A percentile compares a stretch with the other conserved stretches of the same genome.
Evolutionary conservation across 2,797 vertebrate species (phyloP).

Genomic region (Arctocebus calabarensis): DNA sequence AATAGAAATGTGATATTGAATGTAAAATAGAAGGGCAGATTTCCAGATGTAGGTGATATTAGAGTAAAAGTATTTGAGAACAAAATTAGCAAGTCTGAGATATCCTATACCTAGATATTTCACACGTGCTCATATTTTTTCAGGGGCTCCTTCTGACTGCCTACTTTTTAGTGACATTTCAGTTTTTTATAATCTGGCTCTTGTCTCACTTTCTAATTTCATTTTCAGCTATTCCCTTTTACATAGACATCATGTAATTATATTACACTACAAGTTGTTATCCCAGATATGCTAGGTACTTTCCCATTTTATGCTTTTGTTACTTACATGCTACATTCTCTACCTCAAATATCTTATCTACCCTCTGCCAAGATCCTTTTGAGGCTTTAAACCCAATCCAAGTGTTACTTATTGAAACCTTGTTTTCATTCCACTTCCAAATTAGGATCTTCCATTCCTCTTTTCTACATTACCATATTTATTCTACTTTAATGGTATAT

Average conservation of each 20-base stretch:
- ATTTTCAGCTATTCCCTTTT: not conserved
- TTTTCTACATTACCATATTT: not conserved
- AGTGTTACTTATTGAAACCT: not conserved
- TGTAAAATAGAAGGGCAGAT: not conserved
- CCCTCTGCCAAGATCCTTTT: not conserved
- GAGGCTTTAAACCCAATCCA: not conserved
- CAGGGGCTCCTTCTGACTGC: not conserved
- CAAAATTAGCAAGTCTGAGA: not conserved
- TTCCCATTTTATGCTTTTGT: not conserved
- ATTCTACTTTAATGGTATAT: not conserved
- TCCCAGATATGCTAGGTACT: not conserved
- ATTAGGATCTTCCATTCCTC: not conserved
- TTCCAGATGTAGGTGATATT: not conserved
- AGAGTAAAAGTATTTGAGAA: not conserved
- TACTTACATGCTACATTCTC: not conserved
- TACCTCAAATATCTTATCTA: not conserved
- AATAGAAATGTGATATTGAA: not conserved
- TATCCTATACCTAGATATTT: not conserved
- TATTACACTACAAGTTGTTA: not conserved
- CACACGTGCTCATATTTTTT: not conserved
- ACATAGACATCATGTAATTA: not conserved
- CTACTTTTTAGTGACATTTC: not conserved
- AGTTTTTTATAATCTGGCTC: not conserved
- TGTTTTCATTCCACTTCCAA: not conserved
- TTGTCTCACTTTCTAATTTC: not conserved